Evolutionary conservation across 2,113 vertebrate genomes (phyloP).

Genomic region (Phalacrocorax brasilianus): DNA sequence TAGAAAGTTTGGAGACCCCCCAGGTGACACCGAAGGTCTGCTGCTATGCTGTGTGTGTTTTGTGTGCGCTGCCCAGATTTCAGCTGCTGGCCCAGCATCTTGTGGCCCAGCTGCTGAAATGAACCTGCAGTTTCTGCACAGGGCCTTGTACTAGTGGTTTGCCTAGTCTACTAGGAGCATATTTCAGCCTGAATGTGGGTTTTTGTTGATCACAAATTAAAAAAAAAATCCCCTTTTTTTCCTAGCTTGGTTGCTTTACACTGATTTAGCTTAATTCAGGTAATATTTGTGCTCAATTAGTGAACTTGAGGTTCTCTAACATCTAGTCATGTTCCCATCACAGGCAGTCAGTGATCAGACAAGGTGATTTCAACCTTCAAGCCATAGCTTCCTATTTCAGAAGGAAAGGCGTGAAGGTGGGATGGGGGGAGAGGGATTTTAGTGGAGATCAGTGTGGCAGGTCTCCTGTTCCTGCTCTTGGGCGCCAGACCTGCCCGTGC

Average conservation of each 20-base stretch:
- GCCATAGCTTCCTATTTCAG: too few species aligned
- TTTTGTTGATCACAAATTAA: background rate
- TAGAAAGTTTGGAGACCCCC: too few species aligned
- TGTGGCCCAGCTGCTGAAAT: background rate
- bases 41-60: too few species aligned
- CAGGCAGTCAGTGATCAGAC: background rate
- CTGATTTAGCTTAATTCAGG: background rate
- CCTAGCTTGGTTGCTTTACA: background rate
- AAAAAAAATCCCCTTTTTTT: background rate
- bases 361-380: too few species aligned
- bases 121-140: too few species aligned
- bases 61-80: background rate
- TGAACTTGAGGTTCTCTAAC: background rate
- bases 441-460: fast-evolving
- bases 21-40: background rate
- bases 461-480: background rate
- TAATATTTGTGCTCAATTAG: background rate
- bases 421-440: background rate
- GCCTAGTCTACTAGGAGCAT: background rate
- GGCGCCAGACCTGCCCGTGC: background rate
- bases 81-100: background rate
- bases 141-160: background rate
- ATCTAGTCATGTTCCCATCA: background rate
- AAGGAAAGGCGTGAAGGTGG: too few species aligned
- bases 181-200: too few species aligned